These are phyloP conservation scores for Podiceps cristatus DNA, from an alignment of 2,113 vertebrate genomes.

Conservation along the genomic window DNA sequence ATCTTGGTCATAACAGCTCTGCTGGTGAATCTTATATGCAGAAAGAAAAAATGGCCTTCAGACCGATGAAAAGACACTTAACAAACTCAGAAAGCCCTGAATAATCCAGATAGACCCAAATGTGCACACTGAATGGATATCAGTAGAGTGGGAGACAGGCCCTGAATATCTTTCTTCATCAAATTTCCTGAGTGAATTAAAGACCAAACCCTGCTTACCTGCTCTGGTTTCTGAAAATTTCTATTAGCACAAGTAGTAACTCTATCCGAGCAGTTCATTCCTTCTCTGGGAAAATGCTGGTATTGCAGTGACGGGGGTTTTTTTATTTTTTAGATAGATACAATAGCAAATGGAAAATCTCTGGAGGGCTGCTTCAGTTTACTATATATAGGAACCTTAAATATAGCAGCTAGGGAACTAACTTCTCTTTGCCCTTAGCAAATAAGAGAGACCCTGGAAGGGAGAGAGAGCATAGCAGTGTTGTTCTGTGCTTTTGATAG, in stretches of 20 bases:
- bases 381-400: neutral
- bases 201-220: neutral
- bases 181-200: neutral
- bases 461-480: neutral
- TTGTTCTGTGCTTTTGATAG: neutral
- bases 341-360: neutral
- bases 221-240: neutral
- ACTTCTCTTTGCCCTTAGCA: neutral
- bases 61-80: neutral
- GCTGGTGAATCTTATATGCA: neutral
- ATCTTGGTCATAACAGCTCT: neutral
- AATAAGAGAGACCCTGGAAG: neutral
- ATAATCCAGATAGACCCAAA: neutral
- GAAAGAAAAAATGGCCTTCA: neutral
- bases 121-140: neutral
- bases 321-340: neutral
- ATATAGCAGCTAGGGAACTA: neutral
- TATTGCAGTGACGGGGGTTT: neutral
- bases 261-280: neutral
- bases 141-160: neutral
- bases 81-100: neutral
- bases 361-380: neutral
- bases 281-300: neutral
- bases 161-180: neutral
- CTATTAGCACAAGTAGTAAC: neutral